Evolutionary conservation across 2,888 invertebrate species (phyloP).

Genomic region (Dione vanillae): DNA sequence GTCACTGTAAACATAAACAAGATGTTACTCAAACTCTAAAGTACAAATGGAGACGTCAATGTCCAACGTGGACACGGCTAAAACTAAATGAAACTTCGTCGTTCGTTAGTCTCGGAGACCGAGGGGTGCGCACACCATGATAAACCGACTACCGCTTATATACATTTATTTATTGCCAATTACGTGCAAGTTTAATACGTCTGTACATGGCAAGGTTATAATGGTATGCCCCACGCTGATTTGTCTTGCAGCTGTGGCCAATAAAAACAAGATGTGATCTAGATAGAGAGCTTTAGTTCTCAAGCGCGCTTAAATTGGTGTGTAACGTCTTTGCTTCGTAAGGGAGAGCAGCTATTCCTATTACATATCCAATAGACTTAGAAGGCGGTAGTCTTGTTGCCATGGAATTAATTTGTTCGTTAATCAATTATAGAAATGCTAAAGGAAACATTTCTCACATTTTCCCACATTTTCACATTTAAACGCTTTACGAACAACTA

Average conservation of each 20-base stretch:
- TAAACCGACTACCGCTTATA: slow-evolving; percentile 54
- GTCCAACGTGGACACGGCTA: slow-evolving; percentile 65
- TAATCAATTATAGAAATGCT: slow-evolving; percentile 18
- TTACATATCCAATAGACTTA: slow-evolving; percentile 9
- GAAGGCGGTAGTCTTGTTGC: not conserved
- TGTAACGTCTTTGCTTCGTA: slow-evolving; percentile 33
- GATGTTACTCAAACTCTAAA: not conserved
- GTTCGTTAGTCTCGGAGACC: slow-evolving; percentile 48
- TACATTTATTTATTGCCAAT: slow-evolving; percentile 60
- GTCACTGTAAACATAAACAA: slow-evolving; percentile 16
- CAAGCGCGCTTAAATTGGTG: slow-evolving; percentile 43
- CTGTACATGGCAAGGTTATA: slow-evolving; percentile 63
- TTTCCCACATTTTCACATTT: not conserved
- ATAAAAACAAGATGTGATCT: slow-evolving; percentile 59
- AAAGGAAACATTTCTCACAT: no score
- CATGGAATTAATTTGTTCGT: slow-evolving; percentile 34
- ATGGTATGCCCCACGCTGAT: slow-evolving; percentile 57
- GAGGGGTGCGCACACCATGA: slow-evolving; percentile 47
- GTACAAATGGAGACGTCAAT: slow-evolving; percentile 60
- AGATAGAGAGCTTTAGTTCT: slow-evolving; percentile 48
- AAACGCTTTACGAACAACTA: not conserved
- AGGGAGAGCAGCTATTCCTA: slow-evolving; percentile 26
- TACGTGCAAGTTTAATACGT: slow-evolving; percentile 53
- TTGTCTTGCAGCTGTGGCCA: slow-evolving; percentile 65
- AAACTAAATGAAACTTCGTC: slow-evolving; percentile 63